Evolutionary conservation across 2,113 vertebrate genomes (phyloP), one percentile per base, ranked within the genome.

Genomic region (Oreochromis spilurus): DNA sequence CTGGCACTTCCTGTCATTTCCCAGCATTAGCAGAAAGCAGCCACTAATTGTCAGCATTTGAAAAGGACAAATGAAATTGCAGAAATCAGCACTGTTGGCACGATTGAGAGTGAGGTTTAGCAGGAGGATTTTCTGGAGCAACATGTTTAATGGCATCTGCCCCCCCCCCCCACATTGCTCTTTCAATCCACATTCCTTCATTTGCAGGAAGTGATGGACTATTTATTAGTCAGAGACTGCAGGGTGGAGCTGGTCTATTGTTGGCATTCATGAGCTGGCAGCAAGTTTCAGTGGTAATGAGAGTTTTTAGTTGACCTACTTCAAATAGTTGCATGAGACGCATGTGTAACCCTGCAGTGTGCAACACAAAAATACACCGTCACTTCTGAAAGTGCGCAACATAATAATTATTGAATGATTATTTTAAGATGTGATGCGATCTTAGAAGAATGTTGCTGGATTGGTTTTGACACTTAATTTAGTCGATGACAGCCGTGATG

Each of bases 241-340:
- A 7, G 62, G 65, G 83, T 31, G 75, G 85, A 52, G 79, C 89
- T 24, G 5, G 40, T 13, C 77, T 45, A 29, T 86, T 89, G 70
- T 91, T 83, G 45, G 16, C 79, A 93, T 92, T 90, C 87, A 93
- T 92, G 88, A 82, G 38, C 50, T 16, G 31, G 43, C 21, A 11
- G 31, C 1, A 31, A 14, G 79, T 82, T 82, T 87, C 88, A 85
- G 48, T 70, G 48, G 78, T 87, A 16, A 70, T 24, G 7, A 72
- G 29, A 3, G 40, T 26, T 31, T 77, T 75, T 52, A 43, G 31
- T 70, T 84, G 87, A 83, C 81, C 79, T 83, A 83, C 29, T 90
- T 87, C 43, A 40, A 40, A 70, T 9, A 79, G 26, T 48, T 79
- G 50, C 52, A 36, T 9, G 5, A 65, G 55, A 48, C 8, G 14